Conservation (phyloP, 1,140 invertebrate genomes). For the Cydia splendana region DNA sequence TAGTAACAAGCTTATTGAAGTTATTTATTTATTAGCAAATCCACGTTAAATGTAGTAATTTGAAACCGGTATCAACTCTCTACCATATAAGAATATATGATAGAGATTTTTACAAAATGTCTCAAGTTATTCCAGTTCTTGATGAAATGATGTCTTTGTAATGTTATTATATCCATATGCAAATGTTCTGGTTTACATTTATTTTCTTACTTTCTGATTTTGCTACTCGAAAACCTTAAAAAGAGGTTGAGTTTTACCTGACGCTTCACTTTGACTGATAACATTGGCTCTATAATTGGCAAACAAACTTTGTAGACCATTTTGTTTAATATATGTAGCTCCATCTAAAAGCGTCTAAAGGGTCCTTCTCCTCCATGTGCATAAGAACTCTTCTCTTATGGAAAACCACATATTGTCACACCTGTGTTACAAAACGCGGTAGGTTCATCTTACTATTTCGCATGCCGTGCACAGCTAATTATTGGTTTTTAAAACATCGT, state of each 20-base stretch:
- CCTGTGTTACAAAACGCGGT: not conserved
- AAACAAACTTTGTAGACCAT: too few species aligned
- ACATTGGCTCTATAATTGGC: too few species aligned
- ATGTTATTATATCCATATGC: not conserved
- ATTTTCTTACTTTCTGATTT: not conserved
- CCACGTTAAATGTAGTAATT: not conserved
- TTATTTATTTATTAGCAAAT: not conserved
- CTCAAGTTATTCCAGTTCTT: not conserved
- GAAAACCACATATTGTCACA: too few species aligned
- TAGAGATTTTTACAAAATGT: not conserved
- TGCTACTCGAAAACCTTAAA: not conserved
- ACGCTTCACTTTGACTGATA: too few species aligned
- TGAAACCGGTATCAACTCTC: not conserved
- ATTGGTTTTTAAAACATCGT: not conserved
- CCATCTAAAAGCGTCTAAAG: too few species aligned
- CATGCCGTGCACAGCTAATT: not conserved
- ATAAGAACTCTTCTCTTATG: too few species aligned
- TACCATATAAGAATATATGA: not conserved
- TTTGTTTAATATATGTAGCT: too few species aligned
- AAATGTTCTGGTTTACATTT: not conserved
- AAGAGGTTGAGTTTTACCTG: not conserved
- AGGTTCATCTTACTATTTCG: not conserved
- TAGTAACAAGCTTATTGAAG: not conserved
- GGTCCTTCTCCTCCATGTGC: too few species aligned
- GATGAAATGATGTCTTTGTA: not conserved